Base-by-base conservation (phyloP, 2,888 invertebrate genomes). In the Argynnis bischoffii region DNA sequence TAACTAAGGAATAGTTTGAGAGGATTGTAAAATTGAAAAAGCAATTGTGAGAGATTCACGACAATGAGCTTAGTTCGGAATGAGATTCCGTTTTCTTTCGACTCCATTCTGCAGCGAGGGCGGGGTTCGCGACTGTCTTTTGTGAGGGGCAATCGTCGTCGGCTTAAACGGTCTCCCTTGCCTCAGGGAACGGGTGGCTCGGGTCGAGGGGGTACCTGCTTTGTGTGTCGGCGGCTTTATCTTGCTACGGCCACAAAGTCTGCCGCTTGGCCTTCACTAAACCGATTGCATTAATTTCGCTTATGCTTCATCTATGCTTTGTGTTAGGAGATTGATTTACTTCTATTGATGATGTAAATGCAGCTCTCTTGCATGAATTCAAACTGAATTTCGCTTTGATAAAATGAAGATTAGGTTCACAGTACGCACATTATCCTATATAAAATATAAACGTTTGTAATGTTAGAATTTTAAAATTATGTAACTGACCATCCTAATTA, bases 51-150 rank as follows among this genome's bases (percentile, higher is more conserved):
- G 79, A 82, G 81, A 79, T 80, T 84, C 79, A 81, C 87, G 87
- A 88, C 89, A 88, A 88, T 83, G 85, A 83, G 80, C 78, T 76
- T 75, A 77, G 78, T 78, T 77, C 78, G 84, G 80, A 89, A 88
- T 86, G 84, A 85, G 84, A 88, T 88, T 85, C 83, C 81, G 86
- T 86, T 87, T 89, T 87, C 89, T 86, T 88, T 86, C 80, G 82
- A 81, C 82, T 82, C 80, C 77, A 79, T 83, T 84, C 81, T 80
- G 81, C 80, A 81, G 81, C 76, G 79, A 75, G 78, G 76, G 79
- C 69, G 74, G 77, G 73, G 67, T 70, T 72, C 74, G 72, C 76
- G 77, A 77, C 76, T 77, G 83, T 81, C 86, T 87, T 87, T 89
- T 88, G 87, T 86, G 80, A 84, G 85, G 80, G 86, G 86, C 88